These are phyloP conservation scores for human DNA, from an alignment of 2,113 vertebrate genomes.

Conservation along the genomic window DNA sequence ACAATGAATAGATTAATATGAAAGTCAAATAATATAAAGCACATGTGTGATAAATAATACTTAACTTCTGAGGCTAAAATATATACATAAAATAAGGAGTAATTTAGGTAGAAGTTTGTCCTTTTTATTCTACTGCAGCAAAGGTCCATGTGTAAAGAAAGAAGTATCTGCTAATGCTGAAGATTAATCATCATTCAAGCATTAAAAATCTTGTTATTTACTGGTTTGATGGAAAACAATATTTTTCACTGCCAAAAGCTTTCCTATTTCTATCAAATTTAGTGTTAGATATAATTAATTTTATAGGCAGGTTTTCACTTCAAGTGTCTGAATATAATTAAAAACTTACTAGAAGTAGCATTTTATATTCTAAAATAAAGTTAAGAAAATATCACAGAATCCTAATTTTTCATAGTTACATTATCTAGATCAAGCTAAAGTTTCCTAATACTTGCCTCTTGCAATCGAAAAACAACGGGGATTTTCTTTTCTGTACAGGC, in stretches of 20 bases:
- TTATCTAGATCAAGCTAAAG: background rate
- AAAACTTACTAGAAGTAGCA: background rate
- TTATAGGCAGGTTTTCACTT: background rate
- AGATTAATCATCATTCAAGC: background rate
- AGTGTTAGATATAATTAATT: background rate
- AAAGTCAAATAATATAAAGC: background rate
- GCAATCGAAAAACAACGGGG: constrained; percentile 94
- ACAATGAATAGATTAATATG: background rate
- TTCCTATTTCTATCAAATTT: constrained; percentile 28
- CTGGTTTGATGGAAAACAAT: background rate
- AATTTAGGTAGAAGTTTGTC: background rate
- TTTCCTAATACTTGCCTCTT: constrained; percentile 89
- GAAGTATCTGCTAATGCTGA: fast-evolving
- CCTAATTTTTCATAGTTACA: background rate
- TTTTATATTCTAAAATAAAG: constrained; percentile 37
- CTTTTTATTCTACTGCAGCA: background rate
- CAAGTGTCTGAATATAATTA: background rate
- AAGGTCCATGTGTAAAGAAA: background rate
- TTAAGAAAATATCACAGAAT: background rate
- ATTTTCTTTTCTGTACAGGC: constrained; percentile 94
- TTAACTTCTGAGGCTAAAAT: background rate
- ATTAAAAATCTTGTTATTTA: background rate
- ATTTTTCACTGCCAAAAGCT: background rate
- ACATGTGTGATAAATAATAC: background rate
- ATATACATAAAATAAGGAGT: background rate